phyloP scores from a whole-genome alignment of 2,113 vertebrate species.

The Cyanistes caeruleus region DNA sequence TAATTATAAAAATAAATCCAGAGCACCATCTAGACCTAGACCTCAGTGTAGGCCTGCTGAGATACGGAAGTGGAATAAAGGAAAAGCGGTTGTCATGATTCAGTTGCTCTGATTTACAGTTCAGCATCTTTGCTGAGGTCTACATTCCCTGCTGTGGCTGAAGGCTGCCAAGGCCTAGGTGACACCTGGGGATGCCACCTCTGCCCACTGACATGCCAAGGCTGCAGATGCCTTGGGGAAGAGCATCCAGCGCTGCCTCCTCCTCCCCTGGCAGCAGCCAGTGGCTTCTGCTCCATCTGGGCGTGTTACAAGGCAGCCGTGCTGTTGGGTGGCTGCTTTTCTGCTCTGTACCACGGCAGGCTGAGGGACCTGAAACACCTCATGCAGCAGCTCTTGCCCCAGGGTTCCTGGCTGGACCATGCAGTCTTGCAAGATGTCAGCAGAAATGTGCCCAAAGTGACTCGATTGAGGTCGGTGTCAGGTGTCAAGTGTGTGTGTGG shows the following conservation, averaged over 20 bases:
- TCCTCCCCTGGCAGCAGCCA: not conserved
- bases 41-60: not conserved
- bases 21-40: not conserved
- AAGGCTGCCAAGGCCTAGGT: not conserved
- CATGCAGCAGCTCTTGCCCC: not conserved
- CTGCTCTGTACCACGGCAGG: too few species aligned
- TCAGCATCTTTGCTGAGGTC: not conserved
- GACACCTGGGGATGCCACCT: not conserved
- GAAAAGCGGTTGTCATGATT: not conserved
- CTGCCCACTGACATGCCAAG: not conserved
- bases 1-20: not conserved
- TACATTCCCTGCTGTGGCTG: not conserved
- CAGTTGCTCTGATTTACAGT: not conserved
- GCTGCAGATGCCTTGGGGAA: not conserved
- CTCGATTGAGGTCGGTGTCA: not conserved
- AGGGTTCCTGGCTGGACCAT: fast-evolving
- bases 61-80: not conserved
- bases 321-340: not conserved
- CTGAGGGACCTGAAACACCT: not conserved
- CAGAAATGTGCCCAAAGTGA: not conserved
- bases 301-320: fast-evolving
- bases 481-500: fast-evolving
- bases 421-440: not conserved
- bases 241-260: not conserved
- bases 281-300: not conserved